Evolutionary conservation across 2,797 vertebrate genomes (phyloP), one percentile per base, ranked within the genome.

Genomic region (Smutsia temminckii): DNA sequence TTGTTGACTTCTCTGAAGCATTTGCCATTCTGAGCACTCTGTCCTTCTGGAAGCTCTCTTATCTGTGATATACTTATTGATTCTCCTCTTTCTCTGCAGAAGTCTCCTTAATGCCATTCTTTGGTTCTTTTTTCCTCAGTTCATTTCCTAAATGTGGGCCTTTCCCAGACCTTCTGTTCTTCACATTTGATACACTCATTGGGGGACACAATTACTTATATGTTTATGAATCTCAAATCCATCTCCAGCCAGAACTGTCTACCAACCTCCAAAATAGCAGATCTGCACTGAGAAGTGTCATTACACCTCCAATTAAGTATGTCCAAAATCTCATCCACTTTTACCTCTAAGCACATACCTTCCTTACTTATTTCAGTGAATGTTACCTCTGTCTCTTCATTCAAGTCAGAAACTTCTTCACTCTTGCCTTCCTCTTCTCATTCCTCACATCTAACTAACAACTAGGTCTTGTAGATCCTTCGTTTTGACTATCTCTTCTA

Each of bases 361-460:
- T n/a, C 37, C 69, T 92, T 77, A 86, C 69, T 71, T 63, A 81
- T 61, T 61, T 91, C 61, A 74, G 42, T 0, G 1, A 93, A 68
- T 27, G 61, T 59, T 23, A 84, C 59, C 42, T 74, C 59, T 9
- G 7, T 17, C 14, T 71, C 51, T 8, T 95, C 32, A 61, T 2
- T 12, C 18, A 85, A 94, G 92, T 69, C 71, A 96, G 86, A 95
- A 95, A 77, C 40, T 37, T 64, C 89, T 59, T 20, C 61, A 85
- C 16, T 63, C 46, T 66, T 42, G 6, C 16, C 63, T 91, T 25
- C 74, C 64, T 83, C 16, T 80, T 55, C 27, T 55, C 57, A 40
- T 77, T 53, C 53, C 10, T 79, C n/a, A 80, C 17, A 91, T 75
- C 37, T 93, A 95, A 93, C 20, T 25, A 85, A 61, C 53, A 84